A percentile compares a stretch with the other conserved stretches of the same genome.
phyloP scores from a whole-genome alignment of 2,888 invertebrate species.

The Synergus gifuensis region DNA sequence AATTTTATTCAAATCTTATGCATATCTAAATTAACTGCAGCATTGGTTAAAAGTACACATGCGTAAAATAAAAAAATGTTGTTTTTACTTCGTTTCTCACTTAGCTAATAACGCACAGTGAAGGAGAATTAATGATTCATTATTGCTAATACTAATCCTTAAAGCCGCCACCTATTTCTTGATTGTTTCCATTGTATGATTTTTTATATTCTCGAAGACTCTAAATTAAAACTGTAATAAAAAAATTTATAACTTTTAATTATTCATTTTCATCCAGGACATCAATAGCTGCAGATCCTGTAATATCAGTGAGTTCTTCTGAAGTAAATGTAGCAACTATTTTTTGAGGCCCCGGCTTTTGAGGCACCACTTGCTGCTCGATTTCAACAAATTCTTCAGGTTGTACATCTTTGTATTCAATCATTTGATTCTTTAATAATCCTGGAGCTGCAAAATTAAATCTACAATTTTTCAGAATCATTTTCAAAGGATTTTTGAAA shows the following conservation, averaged over 20 bases:
- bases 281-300: slow-evolving; percentile 82
- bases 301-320: slow-evolving; percentile 84
- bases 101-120: no score
- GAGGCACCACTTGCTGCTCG: slow-evolving; percentile 82
- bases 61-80: no score
- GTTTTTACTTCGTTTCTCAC: no score
- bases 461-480: slow-evolving; percentile 82
- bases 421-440: slow-evolving; percentile 81
- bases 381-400: slow-evolving; percentile 80
- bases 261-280: slow-evolving; percentile 70
- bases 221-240: no score
- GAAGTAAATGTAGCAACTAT: slow-evolving; percentile 86
- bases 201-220: no score
- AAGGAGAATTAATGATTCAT: no score
- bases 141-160: no score
- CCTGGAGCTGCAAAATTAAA: slow-evolving; percentile 86
- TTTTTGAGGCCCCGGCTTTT: slow-evolving; percentile 82
- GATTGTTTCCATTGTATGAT: no score
- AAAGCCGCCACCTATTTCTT: no score
- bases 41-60: no score
- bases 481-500: slow-evolving; percentile 86
- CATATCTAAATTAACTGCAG: no score
- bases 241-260: background rate
- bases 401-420: slow-evolving; percentile 80
- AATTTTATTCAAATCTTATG: no score